Conservation (phyloP, 1,140 invertebrate genomes). For the Heliothis virescens region DNA sequence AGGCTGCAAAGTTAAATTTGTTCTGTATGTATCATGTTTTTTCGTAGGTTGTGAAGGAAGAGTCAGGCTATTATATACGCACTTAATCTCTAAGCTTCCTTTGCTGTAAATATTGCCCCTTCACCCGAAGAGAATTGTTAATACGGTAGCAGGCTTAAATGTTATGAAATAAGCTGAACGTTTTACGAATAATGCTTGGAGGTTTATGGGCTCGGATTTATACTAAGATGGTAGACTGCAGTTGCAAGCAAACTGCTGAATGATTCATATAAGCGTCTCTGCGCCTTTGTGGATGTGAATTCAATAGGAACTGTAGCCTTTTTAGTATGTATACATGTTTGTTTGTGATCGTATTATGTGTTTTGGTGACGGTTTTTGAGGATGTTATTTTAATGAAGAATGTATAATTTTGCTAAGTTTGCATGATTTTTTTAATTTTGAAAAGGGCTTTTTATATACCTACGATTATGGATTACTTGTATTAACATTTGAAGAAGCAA, state of each 20-base stretch:
- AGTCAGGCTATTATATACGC: conserved; percentile 65
- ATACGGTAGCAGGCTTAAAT: conserved; percentile 48
- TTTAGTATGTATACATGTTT: conserved; percentile 15
- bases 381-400: not conserved
- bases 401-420: not conserved
- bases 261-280: conserved; percentile 33
- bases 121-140: conserved; percentile 57
- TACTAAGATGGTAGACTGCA: conserved; percentile 35
- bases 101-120: conserved; percentile 65
- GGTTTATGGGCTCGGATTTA: conserved; percentile 37
- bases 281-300: conserved; percentile 43
- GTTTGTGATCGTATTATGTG: conserved; percentile 6
- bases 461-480: too few species aligned
- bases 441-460: too few species aligned
- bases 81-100: conserved; percentile 67
- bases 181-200: conserved; percentile 35
- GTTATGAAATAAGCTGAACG: conserved; percentile 49
- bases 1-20: conserved; percentile 49
- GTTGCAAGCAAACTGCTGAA: conserved; percentile 37
- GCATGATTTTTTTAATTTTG: too few species aligned
- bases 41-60: conserved; percentile 60
- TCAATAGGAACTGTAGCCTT: conserved; percentile 38
- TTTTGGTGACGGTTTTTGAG: not conserved
- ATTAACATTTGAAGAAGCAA: too few species aligned
- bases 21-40: conserved; percentile 65